A percentile compares a stretch with the other conserved stretches of the same genome.
Conservation (phyloP, 64 coral and sea anemone species). For the Hydrozoanthus tunicans region DNA sequence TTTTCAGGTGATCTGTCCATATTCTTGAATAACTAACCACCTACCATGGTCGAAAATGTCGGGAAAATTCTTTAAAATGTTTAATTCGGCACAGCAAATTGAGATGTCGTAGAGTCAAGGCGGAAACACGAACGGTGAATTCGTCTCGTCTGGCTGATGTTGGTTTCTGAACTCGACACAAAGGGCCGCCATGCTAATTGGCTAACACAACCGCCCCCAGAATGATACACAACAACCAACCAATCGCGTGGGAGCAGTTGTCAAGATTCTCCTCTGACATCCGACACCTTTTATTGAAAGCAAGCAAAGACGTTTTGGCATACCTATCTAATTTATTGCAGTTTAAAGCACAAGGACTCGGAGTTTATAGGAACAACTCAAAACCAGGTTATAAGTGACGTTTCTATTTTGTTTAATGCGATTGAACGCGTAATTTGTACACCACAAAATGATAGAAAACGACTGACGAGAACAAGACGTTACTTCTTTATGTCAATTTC, state of each 20-base stretch:
- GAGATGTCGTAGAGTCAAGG: constrained; percentile 34
- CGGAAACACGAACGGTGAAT: constrained; percentile 56
- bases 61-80: constrained; percentile 64
- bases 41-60: constrained; percentile 42
- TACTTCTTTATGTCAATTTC: constrained; percentile 16
- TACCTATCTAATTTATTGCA: constrained; percentile 49
- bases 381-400: neutral
- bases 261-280: constrained; percentile 34
- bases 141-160: constrained; percentile 59
- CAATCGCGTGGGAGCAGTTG: constrained; percentile 39
- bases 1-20: constrained; percentile 61
- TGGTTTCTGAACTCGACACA: constrained; percentile 61
- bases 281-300: constrained; percentile 45
- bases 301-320: constrained; percentile 60
- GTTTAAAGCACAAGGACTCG: constrained; percentile 23
- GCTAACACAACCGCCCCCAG: constrained; percentile 51
- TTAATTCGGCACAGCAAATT: constrained; percentile 49
- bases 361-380: neutral
- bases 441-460: neutral
- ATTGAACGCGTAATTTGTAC: neutral
- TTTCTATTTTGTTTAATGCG: neutral
- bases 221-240: constrained; percentile 29
- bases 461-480: neutral
- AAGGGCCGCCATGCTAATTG: constrained; percentile 58
- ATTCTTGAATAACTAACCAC: constrained; percentile 28